Evolutionary conservation across 2,888 invertebrate genomes (phyloP), one percentile per base, ranked within the genome.

Genomic region (Xestia xanthographa): DNA sequence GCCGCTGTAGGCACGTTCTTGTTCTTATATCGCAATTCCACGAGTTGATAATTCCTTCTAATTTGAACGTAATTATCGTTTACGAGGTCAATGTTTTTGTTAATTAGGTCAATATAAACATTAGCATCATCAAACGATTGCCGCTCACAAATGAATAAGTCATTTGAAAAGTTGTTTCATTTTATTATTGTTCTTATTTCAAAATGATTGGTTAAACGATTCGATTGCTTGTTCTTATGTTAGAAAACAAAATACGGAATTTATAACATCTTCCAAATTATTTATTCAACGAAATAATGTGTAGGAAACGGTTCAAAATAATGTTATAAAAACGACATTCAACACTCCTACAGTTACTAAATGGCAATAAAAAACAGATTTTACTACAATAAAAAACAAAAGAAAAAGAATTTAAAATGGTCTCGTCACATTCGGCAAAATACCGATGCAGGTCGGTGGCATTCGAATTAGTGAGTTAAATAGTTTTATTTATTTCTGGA

Each of bases 401-500:
- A 58, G 53, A 72, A 78, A 3, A 72, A 75, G 11, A 66, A 70
- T 74, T 48, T 69, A 26, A 73, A 69, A 62, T 48, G n/a, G 58
- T 70, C 72, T 75, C 63, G 80, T 75, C 41, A 63, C 77, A 72
- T 77, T 77, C 70, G 45, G 70, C 67, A 65, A 72, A 75, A 85
- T 81, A 70, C 74, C 60, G 72, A 83, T 76, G 78, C 83, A 75
- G 72, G 81, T 77, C 69, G 75, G 83, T 60, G 66, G 76, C 69
- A 67, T 79, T 81, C 56, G 77, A 80, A 86, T 86, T 77, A 82
- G 75, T 74, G 69, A 85, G 83, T 76, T 87, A 84, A 86, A 89
- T 89, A 83, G 79, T 86, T 82, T 84, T 87, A 88, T 89, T 89
- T 88, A 88, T 88, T 89, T 89, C 79, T 83, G 81, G 86, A 85